phyloP scores from a whole-genome alignment of 2,888 invertebrate species.

The Andrena fulva region DNA sequence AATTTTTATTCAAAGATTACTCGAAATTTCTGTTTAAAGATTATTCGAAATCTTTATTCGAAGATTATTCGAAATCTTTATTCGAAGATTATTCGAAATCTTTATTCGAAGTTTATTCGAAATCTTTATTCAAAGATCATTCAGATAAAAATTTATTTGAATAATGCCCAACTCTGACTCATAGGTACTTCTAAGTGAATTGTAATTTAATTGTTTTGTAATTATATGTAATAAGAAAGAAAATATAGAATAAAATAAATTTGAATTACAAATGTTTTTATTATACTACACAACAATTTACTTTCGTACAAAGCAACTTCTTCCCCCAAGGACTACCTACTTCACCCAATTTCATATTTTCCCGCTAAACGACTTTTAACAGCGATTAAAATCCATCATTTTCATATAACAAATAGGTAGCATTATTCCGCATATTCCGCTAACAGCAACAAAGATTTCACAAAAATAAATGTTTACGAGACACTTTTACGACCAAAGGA shows the following conservation, averaged over 20 bases:
- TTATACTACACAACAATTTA: background rate
- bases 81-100: no score
- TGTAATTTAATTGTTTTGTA: constrained; percentile 44
- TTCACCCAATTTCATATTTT: background rate
- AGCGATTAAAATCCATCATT: background rate
- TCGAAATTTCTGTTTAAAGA: no score
- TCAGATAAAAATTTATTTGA: no score
- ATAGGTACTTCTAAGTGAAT: constrained; percentile 27
- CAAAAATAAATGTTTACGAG: background rate
- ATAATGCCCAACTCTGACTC: no score
- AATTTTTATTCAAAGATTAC: no score
- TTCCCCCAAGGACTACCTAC: background rate
- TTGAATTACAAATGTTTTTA: constrained; percentile 1
- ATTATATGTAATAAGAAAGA: constrained; percentile 19
- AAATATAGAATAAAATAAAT: constrained; percentile 22
- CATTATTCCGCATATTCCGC: background rate
- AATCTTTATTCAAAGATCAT: no score
- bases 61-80: no score
- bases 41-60: no score
- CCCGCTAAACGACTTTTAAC: background rate
- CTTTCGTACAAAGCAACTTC: background rate
- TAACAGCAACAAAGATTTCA: background rate
- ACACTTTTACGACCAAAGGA: background rate
- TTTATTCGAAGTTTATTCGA: no score
- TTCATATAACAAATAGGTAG: background rate